Percentiles rank a stretch among this genome's conserved stretches.
phyloP scores from a whole-genome alignment of 2,888 invertebrate genomes.

The Cetonia aurata region DNA sequence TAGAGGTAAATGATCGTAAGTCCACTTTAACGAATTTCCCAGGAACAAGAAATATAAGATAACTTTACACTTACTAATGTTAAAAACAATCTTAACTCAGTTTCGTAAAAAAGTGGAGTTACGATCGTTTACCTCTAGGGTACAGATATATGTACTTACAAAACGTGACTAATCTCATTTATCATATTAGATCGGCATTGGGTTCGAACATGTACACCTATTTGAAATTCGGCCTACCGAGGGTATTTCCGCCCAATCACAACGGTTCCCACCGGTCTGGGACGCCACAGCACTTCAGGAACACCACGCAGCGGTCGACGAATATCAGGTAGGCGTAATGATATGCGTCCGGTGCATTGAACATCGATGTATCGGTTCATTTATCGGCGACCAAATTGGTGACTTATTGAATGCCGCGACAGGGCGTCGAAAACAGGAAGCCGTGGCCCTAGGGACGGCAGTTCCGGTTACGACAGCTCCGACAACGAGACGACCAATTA shows the following conservation, averaged over 20 bases:
- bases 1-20: no score
- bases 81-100: no score
- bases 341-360: slow-evolving; percentile 24
- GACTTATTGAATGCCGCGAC: slow-evolving; percentile 34
- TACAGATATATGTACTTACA: no score
- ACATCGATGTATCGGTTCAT: slow-evolving; percentile 20
- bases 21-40: no score
- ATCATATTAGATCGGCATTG: slow-evolving; percentile 76
- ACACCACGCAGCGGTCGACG: slow-evolving; percentile 39
- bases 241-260: slow-evolving; percentile 89
- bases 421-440: slow-evolving; percentile 71
- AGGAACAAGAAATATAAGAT: no score
- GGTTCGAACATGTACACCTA: slow-evolving; percentile 95
- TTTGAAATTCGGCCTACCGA: slow-evolving; percentile 91
- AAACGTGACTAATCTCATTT: no score
- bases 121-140: no score
- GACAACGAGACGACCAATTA: slow-evolving; percentile 82
- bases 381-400: slow-evolving; percentile 12
- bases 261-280: slow-evolving; percentile 79
- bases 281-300: slow-evolving; percentile 69
- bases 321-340: slow-evolving; percentile 45
- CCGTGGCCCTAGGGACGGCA: slow-evolving; percentile 82
- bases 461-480: slow-evolving; percentile 94
- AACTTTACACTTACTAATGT: no score
- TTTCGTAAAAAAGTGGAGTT: no score